Base-by-base conservation (phyloP, 2,888 invertebrate genomes). In the Laspeyria flexula region DNA sequence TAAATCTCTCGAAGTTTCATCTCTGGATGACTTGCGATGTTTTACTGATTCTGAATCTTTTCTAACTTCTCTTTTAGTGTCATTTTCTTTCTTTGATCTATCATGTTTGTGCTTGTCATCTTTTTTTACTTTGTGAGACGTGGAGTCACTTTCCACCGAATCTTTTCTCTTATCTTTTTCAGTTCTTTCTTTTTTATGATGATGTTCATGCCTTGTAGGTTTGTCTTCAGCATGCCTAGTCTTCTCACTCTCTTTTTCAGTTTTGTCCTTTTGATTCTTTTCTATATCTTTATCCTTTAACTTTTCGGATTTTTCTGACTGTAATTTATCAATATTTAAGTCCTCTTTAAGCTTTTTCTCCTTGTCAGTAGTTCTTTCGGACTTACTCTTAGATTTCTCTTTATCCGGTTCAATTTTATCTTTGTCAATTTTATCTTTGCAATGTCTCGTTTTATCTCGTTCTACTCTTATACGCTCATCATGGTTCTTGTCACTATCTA, bases 51-150 rank as follows among this genome's bases (percentile, higher is more conserved):
- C 92, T 16, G 66, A 70, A 31, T 90, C 90, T 65, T 87, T 87
- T 82, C 93, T 93, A 49, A 69, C 73, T 15, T 93, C 93, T 33
- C 84, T 81, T 73, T 90, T 91, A 25, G 71, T 49, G 4, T 91
- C 93, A 53, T 53, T 73, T 42, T 90, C 92, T 71, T 90, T 91
- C 66, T 83, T 88, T 38, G 75, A 61, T 66, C 83, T 81, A 13
- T 91, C 90, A 64, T 88, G 79, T 78, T 86, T 93, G 71, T 92
- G 86, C 79, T 88, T 93, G 49, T 94, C 94, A 27, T 91, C 91
- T 63, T 86, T 90, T 85, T 85, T 90, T 10, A 55, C 50, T 64
- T 85, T 88, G 11, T 55, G 60, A 6, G 61, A 52, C n/a, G 39
- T 3, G 45, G 55, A 61, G 43, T 89, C 89, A 12, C 13, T 31